Conservation (phyloP, 2,797 vertebrate species). For the Stomatorhinus walkeri region DNA sequence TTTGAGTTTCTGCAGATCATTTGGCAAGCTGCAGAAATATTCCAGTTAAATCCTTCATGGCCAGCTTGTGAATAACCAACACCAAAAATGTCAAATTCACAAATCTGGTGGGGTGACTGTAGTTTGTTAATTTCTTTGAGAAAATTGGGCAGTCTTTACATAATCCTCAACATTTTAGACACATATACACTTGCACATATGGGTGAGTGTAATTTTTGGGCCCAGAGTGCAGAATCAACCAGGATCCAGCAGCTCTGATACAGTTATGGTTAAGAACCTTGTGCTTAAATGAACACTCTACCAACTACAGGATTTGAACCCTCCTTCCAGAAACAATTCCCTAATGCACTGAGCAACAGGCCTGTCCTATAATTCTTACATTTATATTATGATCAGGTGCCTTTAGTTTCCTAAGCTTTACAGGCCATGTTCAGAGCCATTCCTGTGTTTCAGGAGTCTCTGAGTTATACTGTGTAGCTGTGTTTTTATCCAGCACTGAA, state of each 20-base stretch:
- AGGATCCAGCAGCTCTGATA: neutral
- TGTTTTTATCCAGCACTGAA: conserved; percentile 19
- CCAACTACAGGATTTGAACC: neutral
- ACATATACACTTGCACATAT: neutral
- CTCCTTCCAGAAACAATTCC: neutral
- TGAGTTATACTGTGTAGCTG: conserved; percentile 3
- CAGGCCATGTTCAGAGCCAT: neutral
- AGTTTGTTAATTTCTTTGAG: neutral
- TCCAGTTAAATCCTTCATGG: neutral
- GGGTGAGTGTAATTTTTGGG: neutral
- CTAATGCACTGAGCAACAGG: neutral
- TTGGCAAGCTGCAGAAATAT: neutral
- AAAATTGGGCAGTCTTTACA: neutral
- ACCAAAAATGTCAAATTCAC: neutral
- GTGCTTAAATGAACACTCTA: neutral
- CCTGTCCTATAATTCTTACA: neutral
- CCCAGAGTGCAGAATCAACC: neutral
- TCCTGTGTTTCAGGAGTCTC: neutral
- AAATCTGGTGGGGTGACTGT: neutral
- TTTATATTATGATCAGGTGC: neutral
- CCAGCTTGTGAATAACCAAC: neutral
- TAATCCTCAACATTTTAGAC: neutral
- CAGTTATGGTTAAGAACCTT: neutral
- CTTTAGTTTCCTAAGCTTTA: neutral
- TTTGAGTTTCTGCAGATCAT: neutral